A percentile compares a stretch with the other conserved stretches of the same genome.
Evolutionary conservation across 1,140 invertebrate genomes (phyloP).

Genomic region (Sinella curviseta): DNA sequence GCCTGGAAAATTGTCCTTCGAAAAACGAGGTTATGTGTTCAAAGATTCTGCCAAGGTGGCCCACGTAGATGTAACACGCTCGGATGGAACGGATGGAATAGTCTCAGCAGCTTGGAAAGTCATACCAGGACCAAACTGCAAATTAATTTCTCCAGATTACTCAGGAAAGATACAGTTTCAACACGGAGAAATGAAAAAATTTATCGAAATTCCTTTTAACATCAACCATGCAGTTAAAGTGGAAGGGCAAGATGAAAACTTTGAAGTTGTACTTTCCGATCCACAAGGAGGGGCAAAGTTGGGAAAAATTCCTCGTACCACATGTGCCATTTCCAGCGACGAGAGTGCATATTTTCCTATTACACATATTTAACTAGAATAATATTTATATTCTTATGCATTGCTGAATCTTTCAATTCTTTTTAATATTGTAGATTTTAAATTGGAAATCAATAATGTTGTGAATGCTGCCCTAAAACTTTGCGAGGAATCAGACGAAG

Average conservation of each 20-base stretch:
- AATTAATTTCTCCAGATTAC: constrained; percentile 61
- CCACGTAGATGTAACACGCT: constrained; percentile 58
- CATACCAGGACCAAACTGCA: constrained; percentile 59
- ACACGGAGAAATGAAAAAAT: constrained; percentile 59
- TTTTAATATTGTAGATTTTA: constrained; percentile 58
- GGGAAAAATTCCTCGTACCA: constrained; percentile 60
- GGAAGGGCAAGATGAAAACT: constrained; percentile 56
- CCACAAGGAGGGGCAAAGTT: constrained; percentile 60
- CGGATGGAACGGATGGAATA: constrained; percentile 62
- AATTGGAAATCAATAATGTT: constrained; percentile 61
- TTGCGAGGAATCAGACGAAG: constrained; percentile 59
- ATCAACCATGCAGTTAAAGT: neutral
- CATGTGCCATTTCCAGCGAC: constrained; percentile 66
- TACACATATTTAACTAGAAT: neutral
- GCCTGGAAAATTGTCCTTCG: constrained; percentile 63
- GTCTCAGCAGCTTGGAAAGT: constrained; percentile 62
- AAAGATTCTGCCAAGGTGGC: constrained; percentile 63
- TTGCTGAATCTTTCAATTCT: neutral
- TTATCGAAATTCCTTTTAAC: neutral
- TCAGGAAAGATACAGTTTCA: constrained; percentile 61
- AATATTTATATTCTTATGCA: constrained; percentile 13
- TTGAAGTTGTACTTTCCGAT: constrained; percentile 61
- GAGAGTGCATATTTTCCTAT: constrained; percentile 57
- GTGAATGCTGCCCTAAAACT: constrained; percentile 62
- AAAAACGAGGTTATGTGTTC: constrained; percentile 62